Evolutionary conservation across 2,113 vertebrate genomes (phyloP).

Genomic region (Equus przewalskii): DNA sequence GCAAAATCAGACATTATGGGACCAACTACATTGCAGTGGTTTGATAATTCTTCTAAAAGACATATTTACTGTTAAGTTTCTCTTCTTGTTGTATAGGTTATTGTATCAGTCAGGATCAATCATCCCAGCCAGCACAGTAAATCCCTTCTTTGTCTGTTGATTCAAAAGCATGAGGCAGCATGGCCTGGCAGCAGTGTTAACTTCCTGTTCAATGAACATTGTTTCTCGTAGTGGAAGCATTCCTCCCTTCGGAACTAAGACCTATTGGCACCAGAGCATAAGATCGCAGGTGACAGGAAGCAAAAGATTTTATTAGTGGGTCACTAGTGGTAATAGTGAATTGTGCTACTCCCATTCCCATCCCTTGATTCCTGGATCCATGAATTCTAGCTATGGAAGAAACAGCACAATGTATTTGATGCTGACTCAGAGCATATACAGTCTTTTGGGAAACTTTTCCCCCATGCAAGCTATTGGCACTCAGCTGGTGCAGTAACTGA

Average conservation of each 20-base stretch:
- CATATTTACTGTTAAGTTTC: not conserved
- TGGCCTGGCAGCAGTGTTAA: not conserved
- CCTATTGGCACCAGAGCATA: not conserved
- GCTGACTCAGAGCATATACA: not conserved
- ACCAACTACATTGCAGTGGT: not conserved
- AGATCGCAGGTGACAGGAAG: not conserved
- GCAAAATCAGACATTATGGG: not conserved
- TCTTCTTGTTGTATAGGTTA: not conserved
- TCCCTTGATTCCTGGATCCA: not conserved
- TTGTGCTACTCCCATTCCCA: not conserved
- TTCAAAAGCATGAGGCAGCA: not conserved
- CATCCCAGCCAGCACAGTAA: not conserved
- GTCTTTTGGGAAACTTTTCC: not conserved
- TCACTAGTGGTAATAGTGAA: not conserved
- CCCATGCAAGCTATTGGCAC: not conserved
- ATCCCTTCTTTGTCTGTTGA: not conserved
- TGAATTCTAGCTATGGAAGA: not conserved
- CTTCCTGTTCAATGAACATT: not conserved
- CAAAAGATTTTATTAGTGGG: not conserved
- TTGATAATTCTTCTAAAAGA: slow-evolving; percentile 37
- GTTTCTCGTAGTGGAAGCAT: not conserved
- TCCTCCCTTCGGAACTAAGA: not conserved
- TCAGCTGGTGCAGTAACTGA: not conserved
- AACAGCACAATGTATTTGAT: not conserved
- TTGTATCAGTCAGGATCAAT: not conserved